Evolutionary conservation across 2,888 invertebrate species (phyloP), one percentile per base, ranked within the genome.

Genomic region (Drosophila emarginata): DNA sequence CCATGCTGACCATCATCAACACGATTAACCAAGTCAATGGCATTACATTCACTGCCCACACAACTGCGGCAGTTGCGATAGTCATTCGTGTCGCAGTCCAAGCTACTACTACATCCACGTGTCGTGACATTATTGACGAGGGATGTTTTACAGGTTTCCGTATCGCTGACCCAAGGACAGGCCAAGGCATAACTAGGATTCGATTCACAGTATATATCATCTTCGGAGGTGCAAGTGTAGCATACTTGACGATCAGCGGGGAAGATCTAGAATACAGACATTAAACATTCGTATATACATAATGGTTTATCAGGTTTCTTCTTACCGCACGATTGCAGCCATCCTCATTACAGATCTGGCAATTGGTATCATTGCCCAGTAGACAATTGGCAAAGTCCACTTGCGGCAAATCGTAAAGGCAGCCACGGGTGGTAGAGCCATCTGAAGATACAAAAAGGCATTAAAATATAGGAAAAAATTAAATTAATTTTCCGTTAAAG

Each of bases 281-380:
- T 26, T 26, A 26, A 26, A 5, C 5, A 26, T 26, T 26, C 4
- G 26, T 1, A 1, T 5, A 26, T 26, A 26, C 5, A 26, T 26
- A 5, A 5, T 4, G 5, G 26, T 26, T 26, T 26, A 26, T 5
- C 1, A 26, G 5, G 26, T 26, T 26, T n/a, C 1, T 4, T 3
- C 57, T 64, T 68, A 91, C 91, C 80, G 86, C 77, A 12, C 85
- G 80, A 67, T 91, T 91, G 63, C 91, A 91, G 12, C 87, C 89
- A 67, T 83, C 69, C 9, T 74, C 67, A 14, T 52, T 18, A 50
- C 91, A 91, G 1, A 80, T 18, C 0, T 74, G 53, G 45, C 91
- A 91, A 37, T 87, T 84, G 0, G 68, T 62, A 59, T 86, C 84
- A 7, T 51, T 86, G 14, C 87, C 90, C 36, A 89, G 61, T 0